These are phyloP conservation scores for Eupithecia subfuscata DNA, from an alignment of 2,888 invertebrate species.

Conservation along the genomic window DNA sequence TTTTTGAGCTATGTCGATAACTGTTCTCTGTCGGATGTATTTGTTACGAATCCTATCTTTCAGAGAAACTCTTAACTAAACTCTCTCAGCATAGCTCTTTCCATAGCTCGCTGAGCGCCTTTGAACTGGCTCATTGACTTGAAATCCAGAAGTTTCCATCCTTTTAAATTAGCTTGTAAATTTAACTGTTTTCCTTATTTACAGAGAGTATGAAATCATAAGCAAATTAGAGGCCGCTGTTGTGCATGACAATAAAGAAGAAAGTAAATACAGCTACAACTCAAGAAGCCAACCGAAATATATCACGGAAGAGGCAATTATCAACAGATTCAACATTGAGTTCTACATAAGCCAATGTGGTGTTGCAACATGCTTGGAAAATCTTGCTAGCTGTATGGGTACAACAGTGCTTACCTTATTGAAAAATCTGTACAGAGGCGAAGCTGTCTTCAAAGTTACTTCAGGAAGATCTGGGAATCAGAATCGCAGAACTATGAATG, in stretches of 20 bases:
- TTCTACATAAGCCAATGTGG: conserved; percentile 24
- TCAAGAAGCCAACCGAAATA: conserved; percentile 26
- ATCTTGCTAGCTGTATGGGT: conserved; percentile 21
- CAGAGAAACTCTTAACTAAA: too few species aligned
- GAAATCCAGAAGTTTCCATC: neutral
- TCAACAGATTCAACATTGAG: conserved; percentile 32
- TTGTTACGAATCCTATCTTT: too few species aligned
- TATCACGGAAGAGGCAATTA: conserved; percentile 21
- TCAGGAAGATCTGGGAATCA: conserved; percentile 26
- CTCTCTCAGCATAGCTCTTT: too few species aligned
- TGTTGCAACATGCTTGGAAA: conserved; percentile 24
- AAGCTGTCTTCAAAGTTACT: conserved; percentile 31
- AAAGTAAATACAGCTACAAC: conserved; percentile 8
- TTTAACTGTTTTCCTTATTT: conserved; percentile 11
- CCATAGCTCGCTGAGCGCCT: too few species aligned
- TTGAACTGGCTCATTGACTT: neutral
- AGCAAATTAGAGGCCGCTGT: conserved; percentile 14
- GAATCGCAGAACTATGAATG: conserved; percentile 25
- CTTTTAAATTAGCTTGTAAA: neutral
- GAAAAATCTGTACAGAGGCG: conserved; percentile 24
- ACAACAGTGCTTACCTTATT: conserved; percentile 21
- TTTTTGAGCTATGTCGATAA: too few species aligned
- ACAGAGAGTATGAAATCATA: conserved; percentile 28
- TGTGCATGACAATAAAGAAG: neutral
- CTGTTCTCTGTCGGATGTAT: too few species aligned